Conservation (phyloP, 1,140 invertebrate genomes). For the Wasmannia auropunctata region DNA sequence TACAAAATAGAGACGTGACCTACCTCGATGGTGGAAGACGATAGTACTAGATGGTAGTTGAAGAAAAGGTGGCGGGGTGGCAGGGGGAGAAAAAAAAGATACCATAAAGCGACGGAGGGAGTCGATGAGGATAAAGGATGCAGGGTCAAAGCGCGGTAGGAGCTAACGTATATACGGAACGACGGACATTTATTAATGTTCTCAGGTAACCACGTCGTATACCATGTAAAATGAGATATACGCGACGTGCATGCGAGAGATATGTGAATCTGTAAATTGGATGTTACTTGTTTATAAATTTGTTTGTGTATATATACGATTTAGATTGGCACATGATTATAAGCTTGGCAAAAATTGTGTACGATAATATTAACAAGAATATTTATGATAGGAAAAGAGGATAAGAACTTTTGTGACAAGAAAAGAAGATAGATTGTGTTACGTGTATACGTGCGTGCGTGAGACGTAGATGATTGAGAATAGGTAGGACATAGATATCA, state of each 20-base stretch:
- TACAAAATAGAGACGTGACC: conserved; percentile 74
- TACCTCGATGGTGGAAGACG: conserved; percentile 47
- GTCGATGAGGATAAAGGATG: conserved; percentile 2
- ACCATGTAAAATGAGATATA: background rate
- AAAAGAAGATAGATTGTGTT: background rate
- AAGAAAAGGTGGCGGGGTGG: background rate
- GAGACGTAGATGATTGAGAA: background rate
- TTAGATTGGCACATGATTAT: background rate
- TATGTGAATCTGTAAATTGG: conserved; percentile 13
- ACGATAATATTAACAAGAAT: background rate
- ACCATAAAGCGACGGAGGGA: background rate
- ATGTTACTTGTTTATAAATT: conserved; percentile 16
- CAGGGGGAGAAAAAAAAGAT: conserved; percentile 35
- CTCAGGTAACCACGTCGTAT: background rate
- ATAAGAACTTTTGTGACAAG: background rate
- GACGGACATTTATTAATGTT: conserved; percentile 50
- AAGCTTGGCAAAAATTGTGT: background rate
- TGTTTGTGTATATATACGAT: background rate
- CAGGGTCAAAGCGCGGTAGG: conserved; percentile 12
- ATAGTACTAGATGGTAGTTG: conserved; percentile 39
- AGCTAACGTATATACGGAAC: background rate
- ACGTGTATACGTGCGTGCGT: background rate
- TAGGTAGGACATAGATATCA: background rate
- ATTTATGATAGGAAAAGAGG: background rate
- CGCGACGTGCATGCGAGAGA: background rate